A percentile compares a stretch with the other conserved stretches of the same genome.
Evolutionary conservation across 1,140 invertebrate species (phyloP).

Genomic region (Leptestheria dahalacensis): DNA sequence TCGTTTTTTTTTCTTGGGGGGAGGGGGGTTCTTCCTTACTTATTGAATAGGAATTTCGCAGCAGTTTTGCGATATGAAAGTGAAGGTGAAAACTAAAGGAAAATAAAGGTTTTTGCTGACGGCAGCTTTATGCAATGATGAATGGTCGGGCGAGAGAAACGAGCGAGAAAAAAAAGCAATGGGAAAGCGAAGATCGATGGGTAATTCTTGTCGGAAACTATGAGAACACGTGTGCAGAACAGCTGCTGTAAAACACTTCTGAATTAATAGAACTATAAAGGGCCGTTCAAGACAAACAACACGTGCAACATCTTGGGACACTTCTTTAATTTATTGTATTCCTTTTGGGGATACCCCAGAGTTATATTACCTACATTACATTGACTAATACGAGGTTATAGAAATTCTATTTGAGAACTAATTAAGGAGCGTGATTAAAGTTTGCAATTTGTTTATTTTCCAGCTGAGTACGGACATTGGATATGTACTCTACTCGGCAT

Average conservation of each 20-base stretch:
- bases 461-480: conserved; percentile 87
- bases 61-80: no score
- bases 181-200: neutral
- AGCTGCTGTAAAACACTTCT: neutral
- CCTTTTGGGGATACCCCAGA: neutral
- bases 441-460: conserved; percentile 31
- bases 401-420: neutral
- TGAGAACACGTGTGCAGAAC: neutral
- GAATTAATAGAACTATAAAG: no score
- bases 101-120: no score
- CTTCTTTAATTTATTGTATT: neutral
- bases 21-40: no score
- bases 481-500: conserved; percentile 93
- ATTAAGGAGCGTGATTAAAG: neutral
- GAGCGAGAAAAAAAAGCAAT: neutral
- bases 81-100: no score
- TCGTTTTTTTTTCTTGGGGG: no score
- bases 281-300: no score
- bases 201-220: neutral
- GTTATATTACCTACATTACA: neutral
- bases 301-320: neutral
- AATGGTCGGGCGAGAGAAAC: neutral
- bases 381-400: neutral
- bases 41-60: no score
- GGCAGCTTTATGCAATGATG: no score